phyloP scores from a whole-genome alignment of 2,888 invertebrate species.

The Ecliptopera silaceata region DNA sequence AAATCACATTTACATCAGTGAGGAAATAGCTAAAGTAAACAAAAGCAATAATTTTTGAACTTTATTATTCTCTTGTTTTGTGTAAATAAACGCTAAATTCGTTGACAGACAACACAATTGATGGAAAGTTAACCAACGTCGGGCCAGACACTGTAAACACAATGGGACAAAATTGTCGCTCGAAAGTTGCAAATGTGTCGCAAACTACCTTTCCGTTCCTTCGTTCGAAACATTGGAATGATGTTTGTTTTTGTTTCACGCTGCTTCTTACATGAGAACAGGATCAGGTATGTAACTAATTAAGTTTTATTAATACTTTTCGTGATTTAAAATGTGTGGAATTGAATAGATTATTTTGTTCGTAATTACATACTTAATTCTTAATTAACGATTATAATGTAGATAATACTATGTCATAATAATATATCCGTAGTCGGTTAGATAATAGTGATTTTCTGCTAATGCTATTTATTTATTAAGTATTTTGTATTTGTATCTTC shows the following conservation, averaged over 20 bases:
- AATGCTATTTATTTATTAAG: conserved; percentile 29
- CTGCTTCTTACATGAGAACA: conserved; percentile 43
- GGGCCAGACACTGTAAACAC: conserved; percentile 56
- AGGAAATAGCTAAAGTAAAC: conserved; percentile 39
- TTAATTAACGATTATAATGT: conserved; percentile 13
- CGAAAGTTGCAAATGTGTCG: conserved; percentile 48
- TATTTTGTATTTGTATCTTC: conserved; percentile 28
- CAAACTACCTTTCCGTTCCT: conserved; percentile 32
- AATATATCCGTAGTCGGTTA: conserved; percentile 33
- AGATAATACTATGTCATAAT: conserved; percentile 16
- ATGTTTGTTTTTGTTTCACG: conserved; percentile 63
- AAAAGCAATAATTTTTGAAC: conserved; percentile 41
- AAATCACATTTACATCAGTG: conserved; percentile 31
- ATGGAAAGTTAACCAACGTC: conserved; percentile 61
- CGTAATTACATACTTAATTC: conserved; percentile 7
- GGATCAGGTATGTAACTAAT: conserved; percentile 73
- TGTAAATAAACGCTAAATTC: conserved; percentile 49
- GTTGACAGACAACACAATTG: conserved; percentile 59
- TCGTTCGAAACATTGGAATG: conserved; percentile 23
- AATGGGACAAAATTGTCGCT: conserved; percentile 62
- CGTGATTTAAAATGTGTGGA: conserved; percentile 9
- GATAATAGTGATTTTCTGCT: conserved; percentile 36
- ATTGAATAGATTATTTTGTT: conserved; percentile 15
- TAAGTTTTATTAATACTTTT: conserved; percentile 1
- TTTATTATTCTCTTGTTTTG: conserved; percentile 40